Percentiles rank a stretch among this genome's conserved stretches.
Evolutionary conservation across 2,113 vertebrate genomes (phyloP).

Genomic region (Cynocephalus volans): DNA sequence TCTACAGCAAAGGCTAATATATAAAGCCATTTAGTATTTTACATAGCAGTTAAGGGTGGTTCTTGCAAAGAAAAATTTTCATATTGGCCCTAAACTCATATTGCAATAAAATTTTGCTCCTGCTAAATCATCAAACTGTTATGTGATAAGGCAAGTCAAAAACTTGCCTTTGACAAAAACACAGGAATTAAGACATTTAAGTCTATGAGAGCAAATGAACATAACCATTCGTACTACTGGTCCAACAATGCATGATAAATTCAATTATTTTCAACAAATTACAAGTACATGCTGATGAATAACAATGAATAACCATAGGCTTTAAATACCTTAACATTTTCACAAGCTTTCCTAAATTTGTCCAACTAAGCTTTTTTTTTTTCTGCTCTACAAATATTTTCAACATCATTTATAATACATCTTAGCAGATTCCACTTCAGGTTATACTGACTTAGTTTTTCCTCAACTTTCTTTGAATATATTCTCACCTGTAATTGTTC

Average conservation of each 20-base stretch:
- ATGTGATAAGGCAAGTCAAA: constrained; percentile 17
- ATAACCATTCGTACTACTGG: not conserved
- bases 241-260: not conserved
- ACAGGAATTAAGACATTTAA: not conserved
- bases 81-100: not conserved
- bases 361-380: constrained; percentile 30
- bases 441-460: not conserved
- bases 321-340: not conserved
- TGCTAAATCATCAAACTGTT: not conserved
- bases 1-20: constrained; percentile 38
- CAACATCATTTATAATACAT: not conserved
- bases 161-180: not conserved
- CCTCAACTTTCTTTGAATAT: constrained; percentile 46
- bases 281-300: constrained; percentile 28
- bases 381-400: constrained; percentile 37
- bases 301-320: not conserved
- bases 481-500: not conserved
- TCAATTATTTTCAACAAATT: constrained; percentile 49
- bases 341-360: constrained; percentile 28
- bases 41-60: not conserved
- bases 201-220: not conserved
- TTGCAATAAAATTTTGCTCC: not conserved
- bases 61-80: not conserved
- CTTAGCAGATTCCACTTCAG: constrained; percentile 38
- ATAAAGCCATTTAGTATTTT: not conserved